Base-by-base conservation (phyloP, 2,888 invertebrate genomes). In the Phaonia tiefii region DNA sequence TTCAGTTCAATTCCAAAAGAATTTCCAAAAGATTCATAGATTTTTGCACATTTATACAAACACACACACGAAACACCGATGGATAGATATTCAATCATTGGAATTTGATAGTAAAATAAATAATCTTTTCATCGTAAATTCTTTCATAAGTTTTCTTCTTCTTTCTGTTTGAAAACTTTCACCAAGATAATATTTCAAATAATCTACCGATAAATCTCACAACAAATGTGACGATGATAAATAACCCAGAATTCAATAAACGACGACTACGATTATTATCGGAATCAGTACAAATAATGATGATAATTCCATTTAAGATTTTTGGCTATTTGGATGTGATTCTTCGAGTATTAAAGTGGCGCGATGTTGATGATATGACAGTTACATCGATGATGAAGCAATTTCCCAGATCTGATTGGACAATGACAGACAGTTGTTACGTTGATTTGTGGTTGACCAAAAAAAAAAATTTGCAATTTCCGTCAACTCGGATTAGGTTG, bases 41-140 rank as follows among this genome's bases (percentile, higher is more conserved):
- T 51, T 4, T 11, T 54, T 54, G 25, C 54, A 54, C 13, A 54
- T 25, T 51, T 25, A n/a, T n/a, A 13, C 49, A 49, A 31, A 8
- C 31, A 31, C 31, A 31, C 31, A 31, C 3, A 31, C 3, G 31
- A 31, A 5, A 5, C 31, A 31, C 8, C 31, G n/a, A n/a, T n/a
- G n/a, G n/a, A n/a, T n/a, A 31, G 4, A 31, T 51, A 54, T 54
- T 25, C 25, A 54, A 54, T 54, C 54, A 54, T 22, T 25, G 25
- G 54, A 25, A 54, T 54, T 22, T 25, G 25, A 22, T 54, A 25
- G 25, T 3, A 25, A 54, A 25, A 54, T 54, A 54, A 54, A 31
- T 31, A 3, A 3, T 54, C 25, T 25, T 25, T 25, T 3, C 13
- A 31, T 54, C 13, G 5, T 15, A 4, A 46, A 13, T 13, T 22